phyloP scores from a whole-genome alignment of 2,797 vertebrate species.

The Valencia hispanica region DNA sequence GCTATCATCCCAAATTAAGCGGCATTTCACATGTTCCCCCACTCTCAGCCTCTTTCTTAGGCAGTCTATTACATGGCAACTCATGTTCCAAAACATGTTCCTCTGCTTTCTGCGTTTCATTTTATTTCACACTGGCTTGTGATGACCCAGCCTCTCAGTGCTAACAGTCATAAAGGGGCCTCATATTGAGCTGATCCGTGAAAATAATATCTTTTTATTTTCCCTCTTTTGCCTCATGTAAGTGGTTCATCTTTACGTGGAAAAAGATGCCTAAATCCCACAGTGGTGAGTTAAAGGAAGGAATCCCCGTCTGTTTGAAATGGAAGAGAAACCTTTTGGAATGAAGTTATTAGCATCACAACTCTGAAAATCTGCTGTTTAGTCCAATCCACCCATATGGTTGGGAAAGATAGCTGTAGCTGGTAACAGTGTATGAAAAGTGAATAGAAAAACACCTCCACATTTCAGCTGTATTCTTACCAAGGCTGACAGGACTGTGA shows the following conservation, averaged over 20 bases:
- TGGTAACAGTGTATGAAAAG: slow-evolving; percentile 7
- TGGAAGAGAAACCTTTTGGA: slow-evolving; percentile 8
- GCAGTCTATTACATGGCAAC: slow-evolving; percentile 73
- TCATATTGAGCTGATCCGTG: slow-evolving; percentile 51
- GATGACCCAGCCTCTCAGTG: slow-evolving; percentile 38
- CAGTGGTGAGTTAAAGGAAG: slow-evolving; percentile 26
- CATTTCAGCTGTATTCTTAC: slow-evolving; percentile 9
- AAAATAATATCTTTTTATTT: slow-evolving; percentile 54
- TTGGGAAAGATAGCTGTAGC: slow-evolving; percentile 5
- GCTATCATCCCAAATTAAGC: slow-evolving; percentile 36
- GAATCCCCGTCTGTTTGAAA: slow-evolving; percentile 25
- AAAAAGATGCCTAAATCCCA: slow-evolving; percentile 11
- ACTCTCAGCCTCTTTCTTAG: slow-evolving; percentile 47
- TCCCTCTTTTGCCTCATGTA: slow-evolving; percentile 38
- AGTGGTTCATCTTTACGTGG: slow-evolving; percentile 45
- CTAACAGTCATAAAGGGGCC: slow-evolving; percentile 62
- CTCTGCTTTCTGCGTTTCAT: slow-evolving; percentile 52
- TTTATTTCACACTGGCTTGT: slow-evolving; percentile 77
- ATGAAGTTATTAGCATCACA: neutral
- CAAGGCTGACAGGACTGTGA: slow-evolving; percentile 21
- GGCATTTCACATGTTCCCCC: slow-evolving; percentile 29
- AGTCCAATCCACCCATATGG: neutral
- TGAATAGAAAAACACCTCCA: neutral
- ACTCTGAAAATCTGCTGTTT: neutral
- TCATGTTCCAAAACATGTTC: slow-evolving; percentile 71